phyloP scores from a whole-genome alignment of 2,888 invertebrate genomes.

The Deilephila porcellus region DNA sequence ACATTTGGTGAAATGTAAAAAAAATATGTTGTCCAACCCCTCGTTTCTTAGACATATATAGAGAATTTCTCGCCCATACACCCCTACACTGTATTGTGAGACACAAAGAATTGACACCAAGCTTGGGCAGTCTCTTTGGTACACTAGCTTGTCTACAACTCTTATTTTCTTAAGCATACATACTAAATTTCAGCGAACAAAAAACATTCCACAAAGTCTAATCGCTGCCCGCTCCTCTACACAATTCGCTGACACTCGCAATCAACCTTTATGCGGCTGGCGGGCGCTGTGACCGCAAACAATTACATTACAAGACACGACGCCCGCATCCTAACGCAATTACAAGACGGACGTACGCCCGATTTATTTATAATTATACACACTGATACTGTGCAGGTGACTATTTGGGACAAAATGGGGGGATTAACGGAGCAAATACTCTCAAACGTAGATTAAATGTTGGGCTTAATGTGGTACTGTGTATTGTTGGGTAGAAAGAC shows the following conservation, averaged over 20 bases:
- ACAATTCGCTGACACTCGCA: slow-evolving; percentile 27
- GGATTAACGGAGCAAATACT: neutral
- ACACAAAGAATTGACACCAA: no score
- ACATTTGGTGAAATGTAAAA: no score
- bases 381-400: slow-evolving; percentile 28
- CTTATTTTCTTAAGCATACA: no score
- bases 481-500: no score
- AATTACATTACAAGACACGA: slow-evolving; percentile 63
- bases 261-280: slow-evolving; percentile 36
- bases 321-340: slow-evolving; percentile 57
- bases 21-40: no score
- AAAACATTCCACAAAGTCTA: neutral
- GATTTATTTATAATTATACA: slow-evolving; percentile 53
- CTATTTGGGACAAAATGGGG: neutral
- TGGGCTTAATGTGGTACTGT: no score
- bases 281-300: slow-evolving; percentile 57
- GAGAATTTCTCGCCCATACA: no score
- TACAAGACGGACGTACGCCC: slow-evolving; percentile 50
- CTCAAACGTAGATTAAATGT: neutral
- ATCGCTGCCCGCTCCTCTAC: neutral
- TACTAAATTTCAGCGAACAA: no score
- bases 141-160: no score
- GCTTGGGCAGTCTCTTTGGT: no score
- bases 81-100: no score
- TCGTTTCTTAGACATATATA: no score